Evolutionary conservation across 2,888 invertebrate species (phyloP), one percentile per base, ranked within the genome.

Genomic region (Polydrusus tereticollis): DNA sequence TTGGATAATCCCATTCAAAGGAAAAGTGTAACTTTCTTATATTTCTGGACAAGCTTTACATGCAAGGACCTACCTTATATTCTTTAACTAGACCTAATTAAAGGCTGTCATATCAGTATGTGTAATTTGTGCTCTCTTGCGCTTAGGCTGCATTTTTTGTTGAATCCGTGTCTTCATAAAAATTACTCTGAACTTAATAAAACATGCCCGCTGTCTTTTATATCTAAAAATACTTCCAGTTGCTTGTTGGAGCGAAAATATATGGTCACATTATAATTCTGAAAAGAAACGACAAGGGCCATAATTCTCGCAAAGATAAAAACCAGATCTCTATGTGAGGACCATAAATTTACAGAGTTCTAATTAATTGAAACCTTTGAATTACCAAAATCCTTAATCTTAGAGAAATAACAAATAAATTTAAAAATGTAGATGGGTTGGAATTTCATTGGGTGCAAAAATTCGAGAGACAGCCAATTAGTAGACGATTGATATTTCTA

Each of bases 401-500:
- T 66, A 67, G 47, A 57, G 55, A 43, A 65, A 64, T 43, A 70
- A 65, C 33, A 26, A 68, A 26, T 23, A 47, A 33, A 59, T 58
- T 43, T 23, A 52, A 69, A 50, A 62, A 57, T 50, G 38, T 38
- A 26, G 38, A 26, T 45, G 58, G 45, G 20, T 45, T 41, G 55
- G 50, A 63, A 74, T 74, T 72, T 72, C 68, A 12, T 16, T 67
- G 72, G 74, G 72, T 71, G 71, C 69, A 74, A 71, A 74, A 72
- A 72, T 67, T 68, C 70, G 62, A 67, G 55, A 64, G 69, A 75
- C 71, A 69, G 73, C 80, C 79, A 81, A 81, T 81, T 81, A 81
- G 80, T 74, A 69, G 75, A 77, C 62, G 77, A 80, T 80, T 79
- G 79, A 80, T 79, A 78, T 79, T 78, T 79, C 78, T 80, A 80